phyloP scores from a whole-genome alignment of 2,113 vertebrate genomes.

The Archocentrus centrarchus region DNA sequence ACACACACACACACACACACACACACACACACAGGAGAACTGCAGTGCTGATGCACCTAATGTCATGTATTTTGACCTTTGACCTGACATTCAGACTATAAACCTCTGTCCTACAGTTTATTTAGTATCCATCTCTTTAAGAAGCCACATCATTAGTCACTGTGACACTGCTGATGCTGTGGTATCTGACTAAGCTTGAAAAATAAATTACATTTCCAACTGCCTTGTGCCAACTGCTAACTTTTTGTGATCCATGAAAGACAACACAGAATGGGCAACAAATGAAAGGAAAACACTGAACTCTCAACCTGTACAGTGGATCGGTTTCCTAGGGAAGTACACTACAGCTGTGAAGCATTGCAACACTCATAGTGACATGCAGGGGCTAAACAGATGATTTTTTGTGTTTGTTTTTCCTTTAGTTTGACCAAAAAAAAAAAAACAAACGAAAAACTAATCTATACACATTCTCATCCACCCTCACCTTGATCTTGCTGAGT shows the following conservation, averaged over 20 bases:
- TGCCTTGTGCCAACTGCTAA: not conserved
- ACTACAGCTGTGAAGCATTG: not conserved
- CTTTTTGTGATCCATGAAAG: not conserved
- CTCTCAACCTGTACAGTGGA: not conserved
- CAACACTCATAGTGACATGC: not conserved
- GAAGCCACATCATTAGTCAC: not conserved
- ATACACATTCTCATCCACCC: conserved; percentile 12
- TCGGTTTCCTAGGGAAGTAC: not conserved
- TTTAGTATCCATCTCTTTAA: not conserved
- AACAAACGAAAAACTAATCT: not conserved
- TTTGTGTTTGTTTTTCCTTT: not conserved
- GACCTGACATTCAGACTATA: not conserved
- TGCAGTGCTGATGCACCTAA: too few species aligned
- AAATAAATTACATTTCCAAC: not conserved
- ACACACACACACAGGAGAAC: not conserved
- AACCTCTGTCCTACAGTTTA: not conserved
- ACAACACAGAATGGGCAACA: not conserved
- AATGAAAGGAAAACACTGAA: too few species aligned
- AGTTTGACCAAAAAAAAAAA: not conserved
- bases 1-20: not conserved
- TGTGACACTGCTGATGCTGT: conserved; percentile 10
- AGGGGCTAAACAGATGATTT: not conserved
- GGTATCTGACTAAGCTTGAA: not conserved
- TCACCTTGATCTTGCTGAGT: conserved; percentile 87
- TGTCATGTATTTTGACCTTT: conserved; percentile 29